Base-by-base conservation (phyloP, 1,140 invertebrate species). In the Leguminivora glycinivorella region DNA sequence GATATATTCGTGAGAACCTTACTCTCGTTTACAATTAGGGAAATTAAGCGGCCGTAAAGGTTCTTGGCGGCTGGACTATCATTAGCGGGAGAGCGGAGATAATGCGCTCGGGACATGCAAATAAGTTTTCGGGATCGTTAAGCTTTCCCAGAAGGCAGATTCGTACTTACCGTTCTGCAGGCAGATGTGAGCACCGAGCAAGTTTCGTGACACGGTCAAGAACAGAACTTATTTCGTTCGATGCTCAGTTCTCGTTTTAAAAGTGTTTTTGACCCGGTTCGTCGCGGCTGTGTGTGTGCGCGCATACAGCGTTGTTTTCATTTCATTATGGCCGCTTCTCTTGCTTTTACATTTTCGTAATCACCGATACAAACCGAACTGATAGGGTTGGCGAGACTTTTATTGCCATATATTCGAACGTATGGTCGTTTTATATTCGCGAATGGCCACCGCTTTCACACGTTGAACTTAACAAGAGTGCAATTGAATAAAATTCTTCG, bases 251-350 rank as follows among this genome's bases (percentile, higher is more conserved):
- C 80, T 84, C 81, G 83, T 84, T 84, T 52, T 84, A 85, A 89
- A 89, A 81, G 84, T 89, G 87, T 88, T 91, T 89, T 89, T 88
- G 87, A 88, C 87, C 85, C 85, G 89, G 84, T 90, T 87, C 80
- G 75, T 38, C 74, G 79, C 76, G 75, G 72, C 72, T 82, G 81
- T 80, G 83, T 82, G 79, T 78, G 77, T 74, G 81, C 63, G 75
- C 72, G 76, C 71, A 76, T 77, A 78, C 69, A 77, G 78, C 81
- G 82, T 87, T 88, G 87, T 90, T 90, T 88, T 88, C 84, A 85
- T 88, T 89, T 83, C 84, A 89, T 88, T 85, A 88, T 82, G 82
- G 81, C 83, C 83, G 85, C 84, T 85, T 88, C 86, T 86, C 85
- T 87, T 80, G 84, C 84, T 87, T 88, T 88, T 88, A 89, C 86